Evolutionary conservation across 2,797 vertebrate species (phyloP).

Genomic region (Bucorvus abyssinicus): DNA sequence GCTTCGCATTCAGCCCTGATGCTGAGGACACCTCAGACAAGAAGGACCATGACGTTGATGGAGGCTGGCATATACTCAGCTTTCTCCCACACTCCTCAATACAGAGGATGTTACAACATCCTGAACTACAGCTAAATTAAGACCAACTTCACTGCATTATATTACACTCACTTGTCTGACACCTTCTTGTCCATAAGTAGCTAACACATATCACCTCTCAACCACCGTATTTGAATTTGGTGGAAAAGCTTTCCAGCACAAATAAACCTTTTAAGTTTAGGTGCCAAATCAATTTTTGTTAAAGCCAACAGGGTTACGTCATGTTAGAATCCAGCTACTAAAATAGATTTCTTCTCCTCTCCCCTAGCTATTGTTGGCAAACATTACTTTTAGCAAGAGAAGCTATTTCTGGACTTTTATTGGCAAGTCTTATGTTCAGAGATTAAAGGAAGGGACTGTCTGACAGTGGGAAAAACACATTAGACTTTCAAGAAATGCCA

Average conservation of each 20-base stretch:
- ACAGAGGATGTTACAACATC: background rate
- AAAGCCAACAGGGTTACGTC: background rate
- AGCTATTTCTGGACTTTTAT: constrained; percentile 43
- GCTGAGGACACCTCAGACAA: background rate
- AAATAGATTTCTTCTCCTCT: constrained; percentile 19
- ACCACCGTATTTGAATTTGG: background rate
- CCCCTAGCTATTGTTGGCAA: constrained; percentile 47
- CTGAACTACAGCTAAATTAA: background rate
- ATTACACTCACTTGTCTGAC: background rate
- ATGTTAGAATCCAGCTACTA: background rate
- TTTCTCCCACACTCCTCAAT: background rate
- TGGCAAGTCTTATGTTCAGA: constrained; percentile 21
- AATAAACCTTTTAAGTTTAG: background rate
- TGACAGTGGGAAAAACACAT: background rate
- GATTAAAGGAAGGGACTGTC: constrained; percentile 11
- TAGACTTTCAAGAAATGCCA: constrained; percentile 8
- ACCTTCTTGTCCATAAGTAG: background rate
- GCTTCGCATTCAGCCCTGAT: background rate
- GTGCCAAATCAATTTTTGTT: background rate
- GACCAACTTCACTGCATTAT: background rate
- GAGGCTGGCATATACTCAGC: background rate
- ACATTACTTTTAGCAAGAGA: constrained; percentile 17
- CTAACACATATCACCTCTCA: background rate
- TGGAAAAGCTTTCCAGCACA: background rate
- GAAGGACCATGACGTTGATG: background rate